These are phyloP conservation scores for Ophioderma brevispina DNA, from an alignment of 35 echinoderm and acorn worm genomes.

Conservation along the genomic window DNA sequence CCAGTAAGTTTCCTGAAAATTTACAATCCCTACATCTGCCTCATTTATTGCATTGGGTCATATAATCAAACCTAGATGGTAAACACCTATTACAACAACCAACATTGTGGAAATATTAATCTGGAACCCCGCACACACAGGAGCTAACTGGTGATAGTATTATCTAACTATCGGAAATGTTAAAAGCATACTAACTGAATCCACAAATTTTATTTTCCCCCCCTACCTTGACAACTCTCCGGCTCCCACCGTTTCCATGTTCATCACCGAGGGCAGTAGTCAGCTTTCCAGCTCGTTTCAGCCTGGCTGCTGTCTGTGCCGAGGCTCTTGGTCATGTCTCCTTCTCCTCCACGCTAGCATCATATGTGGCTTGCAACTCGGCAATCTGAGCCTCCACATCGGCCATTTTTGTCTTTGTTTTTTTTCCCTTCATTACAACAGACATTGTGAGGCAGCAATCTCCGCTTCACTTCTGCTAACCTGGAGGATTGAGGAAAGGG, in stretches of 20 bases:
- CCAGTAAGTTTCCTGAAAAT: too few relatives aligned
- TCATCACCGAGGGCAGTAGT: constrained; percentile 96
- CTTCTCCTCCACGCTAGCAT: constrained; percentile 79
- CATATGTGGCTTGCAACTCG: constrained; percentile 85
- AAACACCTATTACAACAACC: too few relatives aligned
- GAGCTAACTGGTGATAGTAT: too few relatives aligned
- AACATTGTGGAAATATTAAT: too few relatives aligned
- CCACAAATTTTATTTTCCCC: too few relatives aligned
- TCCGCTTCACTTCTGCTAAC: constrained; percentile 75
- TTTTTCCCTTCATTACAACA: constrained; percentile 76
- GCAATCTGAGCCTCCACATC: constrained; percentile 89
- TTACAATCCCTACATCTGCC: too few relatives aligned
- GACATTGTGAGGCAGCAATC: constrained; percentile 80
- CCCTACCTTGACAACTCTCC: constrained; percentile 95
- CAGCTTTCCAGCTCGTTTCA: constrained; percentile 96
- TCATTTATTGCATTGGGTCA: too few relatives aligned
- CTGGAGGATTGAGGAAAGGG: too few relatives aligned
- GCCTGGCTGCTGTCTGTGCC: constrained; percentile 79
- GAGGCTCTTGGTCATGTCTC: constrained; percentile 68
- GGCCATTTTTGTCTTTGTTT: constrained; percentile 91
- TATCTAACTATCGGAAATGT: too few relatives aligned
- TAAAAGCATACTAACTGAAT: too few relatives aligned
- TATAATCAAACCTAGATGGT: too few relatives aligned
- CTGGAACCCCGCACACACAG: too few relatives aligned
- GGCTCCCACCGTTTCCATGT: constrained; percentile 91